phyloP scores from a whole-genome alignment of 1,140 invertebrate genomes.

The Cheumatopsyche charites region DNA sequence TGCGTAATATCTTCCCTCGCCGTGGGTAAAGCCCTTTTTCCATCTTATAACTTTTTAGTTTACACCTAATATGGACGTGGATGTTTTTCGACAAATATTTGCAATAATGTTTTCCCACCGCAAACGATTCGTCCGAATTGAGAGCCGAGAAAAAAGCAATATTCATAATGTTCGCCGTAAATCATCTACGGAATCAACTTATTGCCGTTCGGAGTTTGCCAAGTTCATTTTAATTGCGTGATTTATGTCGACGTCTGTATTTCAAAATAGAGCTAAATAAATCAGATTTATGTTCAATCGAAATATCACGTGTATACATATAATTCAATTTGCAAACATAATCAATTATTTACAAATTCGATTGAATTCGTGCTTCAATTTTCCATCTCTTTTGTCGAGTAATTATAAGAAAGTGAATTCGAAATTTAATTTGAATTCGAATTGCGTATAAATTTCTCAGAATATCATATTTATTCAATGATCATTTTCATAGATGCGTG shows the following conservation, averaged over 20 bases:
- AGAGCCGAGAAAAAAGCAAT: not conserved
- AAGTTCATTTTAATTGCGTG: conserved; percentile 15
- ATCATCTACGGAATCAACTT: not conserved
- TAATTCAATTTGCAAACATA: not conserved
- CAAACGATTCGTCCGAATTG: too few relatives aligned
- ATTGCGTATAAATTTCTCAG: too few relatives aligned
- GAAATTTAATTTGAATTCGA: too few relatives aligned
- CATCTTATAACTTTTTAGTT: conserved; percentile 22
- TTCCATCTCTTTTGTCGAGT: not conserved
- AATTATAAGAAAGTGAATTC: too few relatives aligned
- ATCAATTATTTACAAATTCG: conserved; percentile 3
- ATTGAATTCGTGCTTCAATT: not conserved
- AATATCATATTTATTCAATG: too few relatives aligned
- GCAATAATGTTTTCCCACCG: too few relatives aligned
- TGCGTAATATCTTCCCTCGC: conserved; percentile 17
- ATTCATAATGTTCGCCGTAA: not conserved
- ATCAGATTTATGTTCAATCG: not conserved
- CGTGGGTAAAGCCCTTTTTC: not conserved
- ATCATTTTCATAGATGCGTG: too few relatives aligned
- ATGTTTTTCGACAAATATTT: conserved; percentile 13
- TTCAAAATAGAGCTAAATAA: conserved; percentile 1
- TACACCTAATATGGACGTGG: conserved; percentile 10
- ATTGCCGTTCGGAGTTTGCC: not conserved
- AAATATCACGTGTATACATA: too few relatives aligned
- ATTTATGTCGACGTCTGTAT: not conserved